phyloP scores from a whole-genome alignment of 2,888 invertebrate species.

The Ligdia adustata region DNA sequence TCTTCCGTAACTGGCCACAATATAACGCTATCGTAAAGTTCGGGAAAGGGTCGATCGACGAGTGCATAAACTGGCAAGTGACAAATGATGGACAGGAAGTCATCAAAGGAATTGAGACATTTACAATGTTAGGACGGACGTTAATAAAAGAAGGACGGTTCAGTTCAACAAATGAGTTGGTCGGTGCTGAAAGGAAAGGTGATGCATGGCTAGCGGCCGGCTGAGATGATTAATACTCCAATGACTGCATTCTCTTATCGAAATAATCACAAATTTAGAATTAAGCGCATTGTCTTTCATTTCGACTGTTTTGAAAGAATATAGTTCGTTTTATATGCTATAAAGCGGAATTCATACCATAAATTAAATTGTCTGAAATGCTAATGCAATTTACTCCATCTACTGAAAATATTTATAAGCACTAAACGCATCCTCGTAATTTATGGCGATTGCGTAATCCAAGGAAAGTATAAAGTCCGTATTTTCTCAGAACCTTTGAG shows the following conservation, averaged over 20 bases:
- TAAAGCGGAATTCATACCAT: slow-evolving; percentile 8
- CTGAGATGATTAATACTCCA: slow-evolving; percentile 69
- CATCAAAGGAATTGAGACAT: slow-evolving; percentile 74
- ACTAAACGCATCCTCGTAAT: slow-evolving; percentile 41
- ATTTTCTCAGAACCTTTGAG: slow-evolving; percentile 57
- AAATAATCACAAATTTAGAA: no score
- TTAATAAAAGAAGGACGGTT: slow-evolving; percentile 61
- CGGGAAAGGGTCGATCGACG: slow-evolving; percentile 54
- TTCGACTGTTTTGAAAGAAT: no score
- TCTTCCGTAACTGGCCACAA: slow-evolving; percentile 69
- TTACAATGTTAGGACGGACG: slow-evolving; percentile 67
- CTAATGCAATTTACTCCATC: slow-evolving; percentile 46
- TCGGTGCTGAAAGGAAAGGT: slow-evolving; percentile 63
- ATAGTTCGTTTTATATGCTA: no score
- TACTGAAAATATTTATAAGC: slow-evolving; percentile 8
- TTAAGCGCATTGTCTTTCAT: no score
- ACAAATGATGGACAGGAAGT: slow-evolving; percentile 62
- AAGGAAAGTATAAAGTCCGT: slow-evolving; percentile 41
- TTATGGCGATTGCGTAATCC: slow-evolving; percentile 55
- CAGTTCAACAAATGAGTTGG: slow-evolving; percentile 70
- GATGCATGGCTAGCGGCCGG: slow-evolving; percentile 61
- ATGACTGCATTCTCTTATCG: slow-evolving; percentile 45
- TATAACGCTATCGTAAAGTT: slow-evolving; percentile 57
- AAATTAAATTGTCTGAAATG: slow-evolving; percentile 33
- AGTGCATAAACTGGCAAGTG: slow-evolving; percentile 49